phyloP scores from a whole-genome alignment of 2,113 vertebrate species.

The Mystacornis crossleyi region DNA sequence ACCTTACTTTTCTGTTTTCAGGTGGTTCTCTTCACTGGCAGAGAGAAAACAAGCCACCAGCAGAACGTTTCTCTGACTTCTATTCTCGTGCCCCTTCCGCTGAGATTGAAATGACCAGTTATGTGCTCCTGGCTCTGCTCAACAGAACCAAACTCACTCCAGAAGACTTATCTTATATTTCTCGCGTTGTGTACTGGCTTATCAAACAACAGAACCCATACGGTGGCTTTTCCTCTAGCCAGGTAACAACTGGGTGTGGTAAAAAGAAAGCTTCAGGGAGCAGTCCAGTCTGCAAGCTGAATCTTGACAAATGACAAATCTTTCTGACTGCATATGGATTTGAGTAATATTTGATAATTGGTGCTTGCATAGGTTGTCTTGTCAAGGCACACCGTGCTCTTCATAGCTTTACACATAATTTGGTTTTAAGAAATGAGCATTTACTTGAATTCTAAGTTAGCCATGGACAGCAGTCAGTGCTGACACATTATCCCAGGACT shows the following conservation, averaged over 20 bases:
- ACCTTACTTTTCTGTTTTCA: constrained; percentile 1
- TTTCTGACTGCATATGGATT: neutral
- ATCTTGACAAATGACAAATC: neutral
- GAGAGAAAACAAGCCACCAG: constrained; percentile 15
- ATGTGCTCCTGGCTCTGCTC: constrained; percentile 78
- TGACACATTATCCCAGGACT: neutral
- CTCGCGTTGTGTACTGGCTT: constrained; percentile 82
- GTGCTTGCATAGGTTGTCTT: neutral
- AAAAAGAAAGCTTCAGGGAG: neutral
- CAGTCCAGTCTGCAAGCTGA: constrained; percentile 62
- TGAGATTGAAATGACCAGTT: constrained; percentile 80
- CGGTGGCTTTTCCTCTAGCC: constrained; percentile 86
- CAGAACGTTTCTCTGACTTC: constrained; percentile 2
- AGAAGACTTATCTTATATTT: constrained; percentile 69
- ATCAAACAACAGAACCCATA: constrained; percentile 81
- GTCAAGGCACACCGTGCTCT: neutral
- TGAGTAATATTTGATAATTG: neutral
- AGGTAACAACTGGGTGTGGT: constrained; percentile 74
- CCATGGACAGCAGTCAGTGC: neutral
- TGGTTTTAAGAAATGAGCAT: neutral
- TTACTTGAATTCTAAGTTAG: neutral
- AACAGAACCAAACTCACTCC: neutral
- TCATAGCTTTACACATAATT: neutral
- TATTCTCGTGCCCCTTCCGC: constrained; percentile 42
- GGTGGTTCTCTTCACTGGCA: constrained; percentile 67